Evolutionary conservation across 2,113 vertebrate genomes (phyloP).

Genomic region (Hippolais icterina): DNA sequence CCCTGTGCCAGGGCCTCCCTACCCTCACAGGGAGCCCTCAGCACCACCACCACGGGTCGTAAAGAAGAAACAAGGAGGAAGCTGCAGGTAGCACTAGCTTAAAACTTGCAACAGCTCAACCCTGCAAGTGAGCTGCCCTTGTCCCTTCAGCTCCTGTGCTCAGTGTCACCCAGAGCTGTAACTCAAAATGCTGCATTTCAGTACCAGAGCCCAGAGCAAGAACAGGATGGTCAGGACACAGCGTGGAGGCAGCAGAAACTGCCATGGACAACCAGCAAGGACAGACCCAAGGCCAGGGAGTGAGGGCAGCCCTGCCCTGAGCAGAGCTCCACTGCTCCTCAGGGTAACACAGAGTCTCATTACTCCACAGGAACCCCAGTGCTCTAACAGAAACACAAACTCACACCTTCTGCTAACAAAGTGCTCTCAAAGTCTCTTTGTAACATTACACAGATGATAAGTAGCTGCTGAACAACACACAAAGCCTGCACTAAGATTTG

Average conservation of each 20-base stretch:
- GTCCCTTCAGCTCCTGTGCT: background rate
- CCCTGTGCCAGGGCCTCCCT: background rate
- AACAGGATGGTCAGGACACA: background rate
- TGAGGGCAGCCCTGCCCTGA: background rate
- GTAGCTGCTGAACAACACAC: background rate
- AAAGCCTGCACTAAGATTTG: background rate
- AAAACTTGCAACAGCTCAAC: background rate
- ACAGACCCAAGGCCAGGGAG: background rate
- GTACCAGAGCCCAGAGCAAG: background rate
- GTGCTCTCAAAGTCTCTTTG: background rate
- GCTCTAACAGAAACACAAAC: background rate
- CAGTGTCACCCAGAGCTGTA: background rate
- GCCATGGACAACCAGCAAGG: background rate
- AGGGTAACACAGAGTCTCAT: fast-evolving
- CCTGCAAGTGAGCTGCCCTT: background rate
- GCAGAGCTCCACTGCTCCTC: background rate
- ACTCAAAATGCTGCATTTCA: background rate
- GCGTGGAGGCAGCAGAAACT: background rate
- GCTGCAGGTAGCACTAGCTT: background rate
- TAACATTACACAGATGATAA: background rate
- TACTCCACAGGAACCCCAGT: background rate
- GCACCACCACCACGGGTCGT: background rate
- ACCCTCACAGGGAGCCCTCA: background rate
- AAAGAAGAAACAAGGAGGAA: background rate
- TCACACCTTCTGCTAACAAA: background rate